These are phyloP conservation scores for Philereme vetulata DNA, from an alignment of 2,888 invertebrate species.

Conservation along the genomic window DNA sequence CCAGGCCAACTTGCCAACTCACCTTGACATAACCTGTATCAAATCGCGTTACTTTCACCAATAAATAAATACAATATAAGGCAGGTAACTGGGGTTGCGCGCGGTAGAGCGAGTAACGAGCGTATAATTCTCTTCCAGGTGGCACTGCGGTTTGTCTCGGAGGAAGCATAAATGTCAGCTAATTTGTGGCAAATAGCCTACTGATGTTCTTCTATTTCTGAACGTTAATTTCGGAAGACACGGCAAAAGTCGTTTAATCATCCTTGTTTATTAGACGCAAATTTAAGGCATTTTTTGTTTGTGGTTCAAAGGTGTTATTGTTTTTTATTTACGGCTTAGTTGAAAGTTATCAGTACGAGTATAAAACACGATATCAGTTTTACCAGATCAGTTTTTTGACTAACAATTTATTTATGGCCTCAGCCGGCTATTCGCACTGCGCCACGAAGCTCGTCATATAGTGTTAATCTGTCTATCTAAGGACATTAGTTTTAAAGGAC, in stretches of 20 bases:
- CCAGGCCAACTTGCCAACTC: constrained; percentile 19
- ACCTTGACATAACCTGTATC: constrained; percentile 26
- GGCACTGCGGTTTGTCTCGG: constrained; percentile 76
- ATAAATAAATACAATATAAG: constrained; percentile 53
- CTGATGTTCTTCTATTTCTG: constrained; percentile 61
- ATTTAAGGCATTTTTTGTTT: not conserved
- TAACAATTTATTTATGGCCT: too few relatives aligned
- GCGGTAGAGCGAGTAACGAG: constrained; percentile 77
- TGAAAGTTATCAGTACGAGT: too few relatives aligned
- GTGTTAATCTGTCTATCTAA: too few relatives aligned
- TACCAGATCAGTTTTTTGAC: too few relatives aligned
- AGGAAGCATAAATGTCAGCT: constrained; percentile 78
- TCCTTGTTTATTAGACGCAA: constrained; percentile 8
- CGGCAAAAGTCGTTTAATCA: constrained; percentile 19
- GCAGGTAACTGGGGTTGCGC: constrained; percentile 49
- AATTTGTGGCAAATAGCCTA: constrained; percentile 79
- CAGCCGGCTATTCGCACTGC: too few relatives aligned
- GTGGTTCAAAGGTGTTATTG: not conserved
- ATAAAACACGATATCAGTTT: too few relatives aligned
- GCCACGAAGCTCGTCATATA: too few relatives aligned
- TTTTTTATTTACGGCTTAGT: too few relatives aligned
- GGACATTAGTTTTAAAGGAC: too few relatives aligned
- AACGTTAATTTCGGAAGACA: constrained; percentile 36
- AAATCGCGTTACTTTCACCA: constrained; percentile 41
- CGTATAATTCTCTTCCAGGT: constrained; percentile 78